phyloP scores from a whole-genome alignment of 2,888 invertebrate genomes.

The Leptodirus hochenwartii region DNA sequence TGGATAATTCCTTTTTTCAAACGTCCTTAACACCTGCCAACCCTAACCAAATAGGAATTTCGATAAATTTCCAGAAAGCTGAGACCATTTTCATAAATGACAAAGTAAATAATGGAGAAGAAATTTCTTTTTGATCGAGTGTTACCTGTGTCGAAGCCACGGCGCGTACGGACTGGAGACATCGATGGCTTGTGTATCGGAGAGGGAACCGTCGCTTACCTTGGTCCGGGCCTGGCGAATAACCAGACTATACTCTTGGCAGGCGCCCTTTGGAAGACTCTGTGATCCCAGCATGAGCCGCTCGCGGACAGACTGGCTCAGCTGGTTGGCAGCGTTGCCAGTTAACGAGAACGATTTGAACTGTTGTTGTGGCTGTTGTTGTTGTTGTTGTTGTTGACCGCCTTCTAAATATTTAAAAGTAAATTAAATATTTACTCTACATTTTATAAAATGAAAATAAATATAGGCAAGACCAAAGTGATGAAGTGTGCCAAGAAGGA shows the following conservation, averaged over 20 bases:
- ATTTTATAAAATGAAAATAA: too few species aligned
- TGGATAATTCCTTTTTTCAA: too few species aligned
- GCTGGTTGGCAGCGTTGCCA: conserved; percentile 67
- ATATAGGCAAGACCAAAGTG: too few species aligned
- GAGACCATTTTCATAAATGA: too few species aligned
- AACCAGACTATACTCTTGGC: conserved; percentile 26
- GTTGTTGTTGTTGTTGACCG: too few species aligned
- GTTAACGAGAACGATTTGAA: conserved; percentile 74
- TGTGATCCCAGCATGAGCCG: conserved; percentile 71
- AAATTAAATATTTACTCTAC: conserved; percentile 5
- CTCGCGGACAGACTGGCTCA: conserved; percentile 74
- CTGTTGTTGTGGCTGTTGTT: conserved; percentile 54
- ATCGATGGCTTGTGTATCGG: conserved; percentile 71
- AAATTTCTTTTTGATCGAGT: too few species aligned
- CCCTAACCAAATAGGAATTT: too few species aligned
- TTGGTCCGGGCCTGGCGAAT: conserved; percentile 25
- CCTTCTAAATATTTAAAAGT: conserved; percentile 2
- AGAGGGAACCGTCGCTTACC: conserved; percentile 60
- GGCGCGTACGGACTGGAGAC: conserved; percentile 70
- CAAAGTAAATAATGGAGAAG: too few species aligned
- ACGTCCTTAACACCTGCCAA: too few species aligned
- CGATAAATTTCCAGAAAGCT: too few species aligned
- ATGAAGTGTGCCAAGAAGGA: too few species aligned
- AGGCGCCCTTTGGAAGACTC: conserved; percentile 52
- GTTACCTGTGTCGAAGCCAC: conserved; percentile 72